These are phyloP conservation scores for Hydropsyche betteni DNA, from an alignment of 2,888 invertebrate genomes.

Conservation along the genomic window DNA sequence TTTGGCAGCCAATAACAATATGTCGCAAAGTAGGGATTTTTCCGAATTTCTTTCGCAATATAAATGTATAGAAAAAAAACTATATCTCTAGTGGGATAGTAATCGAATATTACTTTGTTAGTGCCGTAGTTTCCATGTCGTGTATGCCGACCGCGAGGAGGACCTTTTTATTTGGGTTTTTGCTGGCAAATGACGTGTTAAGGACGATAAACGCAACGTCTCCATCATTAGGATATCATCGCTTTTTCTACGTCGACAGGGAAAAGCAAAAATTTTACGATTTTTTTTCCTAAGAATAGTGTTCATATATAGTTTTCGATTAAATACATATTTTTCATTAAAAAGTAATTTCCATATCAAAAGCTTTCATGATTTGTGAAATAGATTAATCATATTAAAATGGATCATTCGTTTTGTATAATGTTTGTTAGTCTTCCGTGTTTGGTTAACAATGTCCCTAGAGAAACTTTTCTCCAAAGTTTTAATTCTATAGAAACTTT, in stretches of 20 bases:
- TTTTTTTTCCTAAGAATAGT: not conserved
- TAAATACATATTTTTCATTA: too few relatives aligned
- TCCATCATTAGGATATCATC: constrained; percentile 26
- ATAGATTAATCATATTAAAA: too few relatives aligned
- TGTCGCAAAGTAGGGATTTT: not conserved
- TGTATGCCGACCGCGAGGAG: not conserved
- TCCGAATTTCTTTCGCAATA: not conserved
- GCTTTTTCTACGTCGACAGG: not conserved
- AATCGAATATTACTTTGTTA: constrained; percentile 33
- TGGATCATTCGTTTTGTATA: too few relatives aligned
- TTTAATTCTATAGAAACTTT: too few relatives aligned
- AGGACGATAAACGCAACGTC: constrained; percentile 37
- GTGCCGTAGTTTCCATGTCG: not conserved
- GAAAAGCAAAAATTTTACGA: not conserved
- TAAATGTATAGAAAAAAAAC: too few relatives aligned
- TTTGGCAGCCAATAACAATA: too few relatives aligned
- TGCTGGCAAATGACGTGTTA: constrained; percentile 37
- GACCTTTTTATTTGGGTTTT: constrained; percentile 32
- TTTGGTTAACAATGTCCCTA: too few relatives aligned
- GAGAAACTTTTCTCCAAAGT: too few relatives aligned
- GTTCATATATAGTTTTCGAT: too few relatives aligned
- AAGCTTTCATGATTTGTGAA: too few relatives aligned
- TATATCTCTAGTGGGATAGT: not conserved
- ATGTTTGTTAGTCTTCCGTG: too few relatives aligned
- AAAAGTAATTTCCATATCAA: too few relatives aligned